Evolutionary conservation across 2,797 vertebrate species (phyloP).

Genomic region (Onychomys torridus): DNA sequence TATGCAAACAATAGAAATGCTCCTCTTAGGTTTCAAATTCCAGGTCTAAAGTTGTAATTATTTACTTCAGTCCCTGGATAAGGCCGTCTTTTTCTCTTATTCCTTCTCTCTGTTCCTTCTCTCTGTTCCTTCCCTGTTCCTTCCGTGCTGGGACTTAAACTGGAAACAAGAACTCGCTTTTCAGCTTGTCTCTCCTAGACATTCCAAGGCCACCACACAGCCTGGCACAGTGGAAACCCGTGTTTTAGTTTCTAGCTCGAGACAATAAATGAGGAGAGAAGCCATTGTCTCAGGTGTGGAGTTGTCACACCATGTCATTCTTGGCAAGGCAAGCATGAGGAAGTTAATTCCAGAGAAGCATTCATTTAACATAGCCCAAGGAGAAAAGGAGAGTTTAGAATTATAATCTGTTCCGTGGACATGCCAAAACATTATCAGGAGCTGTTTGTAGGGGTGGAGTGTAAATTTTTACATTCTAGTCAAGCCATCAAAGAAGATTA

Average conservation of each 20-base stretch:
- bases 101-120: constrained; percentile 58
- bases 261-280: constrained; percentile 74
- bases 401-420: constrained; percentile 68
- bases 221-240: constrained; percentile 67
- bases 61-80: constrained; percentile 66
- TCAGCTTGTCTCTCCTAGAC: constrained; percentile 77
- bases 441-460: constrained; percentile 56
- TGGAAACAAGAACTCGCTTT: constrained; percentile 78
- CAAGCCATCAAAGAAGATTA: constrained; percentile 57
- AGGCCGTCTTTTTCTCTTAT: constrained; percentile 67
- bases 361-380: constrained; percentile 78
- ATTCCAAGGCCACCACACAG: constrained; percentile 77
- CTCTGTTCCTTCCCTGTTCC: constrained; percentile 69
- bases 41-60: constrained; percentile 27
- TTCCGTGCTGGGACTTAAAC: constrained; percentile 76
- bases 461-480: constrained; percentile 61
- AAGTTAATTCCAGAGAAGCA: constrained; percentile 77
- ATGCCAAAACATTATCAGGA: constrained; percentile 65
- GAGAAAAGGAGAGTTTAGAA: constrained; percentile 80
- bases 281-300: constrained; percentile 51
- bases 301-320: constrained; percentile 67
- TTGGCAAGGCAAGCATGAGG: constrained; percentile 63
- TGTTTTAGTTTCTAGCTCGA: constrained; percentile 78
- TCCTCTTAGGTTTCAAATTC: constrained; percentile 3
- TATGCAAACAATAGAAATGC: constrained; percentile 36